A percentile compares a stretch with the other conserved stretches of the same genome.
Conservation (phyloP, 2,113 vertebrate genomes). For the Dicerorhinus sumatrensis region DNA sequence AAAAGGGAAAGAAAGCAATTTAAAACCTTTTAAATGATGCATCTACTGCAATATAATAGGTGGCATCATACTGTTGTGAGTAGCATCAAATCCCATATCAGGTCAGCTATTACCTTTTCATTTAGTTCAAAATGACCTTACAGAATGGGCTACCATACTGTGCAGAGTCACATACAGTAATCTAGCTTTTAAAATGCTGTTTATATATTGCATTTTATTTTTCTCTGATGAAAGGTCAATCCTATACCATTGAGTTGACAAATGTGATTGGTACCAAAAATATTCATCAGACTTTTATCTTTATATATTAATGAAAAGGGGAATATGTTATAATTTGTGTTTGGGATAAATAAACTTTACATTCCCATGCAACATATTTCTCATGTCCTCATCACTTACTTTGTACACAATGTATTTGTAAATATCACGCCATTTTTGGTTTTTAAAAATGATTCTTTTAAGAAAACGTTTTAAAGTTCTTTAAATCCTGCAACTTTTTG, state of each 20-base stretch:
- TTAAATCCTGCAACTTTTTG: not conserved
- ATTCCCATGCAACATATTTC: not conserved
- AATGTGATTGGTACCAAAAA: not conserved
- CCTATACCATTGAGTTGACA: conserved; percentile 13
- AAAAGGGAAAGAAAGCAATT: conserved; percentile 58
- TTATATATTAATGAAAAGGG: not conserved
- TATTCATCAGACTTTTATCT: not conserved
- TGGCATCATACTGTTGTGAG: conserved; percentile 63
- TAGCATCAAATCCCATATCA: conserved; percentile 61
- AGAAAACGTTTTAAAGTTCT: not conserved
- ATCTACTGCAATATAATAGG: conserved; percentile 61
- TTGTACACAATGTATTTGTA: not conserved
- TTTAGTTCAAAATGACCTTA: conserved; percentile 74
- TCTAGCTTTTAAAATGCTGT: conserved; percentile 40
- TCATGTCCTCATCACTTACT: not conserved
- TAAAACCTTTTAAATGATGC: conserved; percentile 72
- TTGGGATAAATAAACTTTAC: not conserved
- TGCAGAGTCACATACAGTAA: not conserved
- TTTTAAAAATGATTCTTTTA: not conserved
- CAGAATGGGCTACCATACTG: not conserved
- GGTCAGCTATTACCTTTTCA: conserved; percentile 73
- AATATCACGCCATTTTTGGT: not conserved
- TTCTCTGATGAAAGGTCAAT: not conserved
- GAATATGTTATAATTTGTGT: not conserved
- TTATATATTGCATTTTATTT: conserved; percentile 12